Evolutionary conservation across 2,113 vertebrate genomes (phyloP).

Genomic region (Miniopterus natalensis): DNA sequence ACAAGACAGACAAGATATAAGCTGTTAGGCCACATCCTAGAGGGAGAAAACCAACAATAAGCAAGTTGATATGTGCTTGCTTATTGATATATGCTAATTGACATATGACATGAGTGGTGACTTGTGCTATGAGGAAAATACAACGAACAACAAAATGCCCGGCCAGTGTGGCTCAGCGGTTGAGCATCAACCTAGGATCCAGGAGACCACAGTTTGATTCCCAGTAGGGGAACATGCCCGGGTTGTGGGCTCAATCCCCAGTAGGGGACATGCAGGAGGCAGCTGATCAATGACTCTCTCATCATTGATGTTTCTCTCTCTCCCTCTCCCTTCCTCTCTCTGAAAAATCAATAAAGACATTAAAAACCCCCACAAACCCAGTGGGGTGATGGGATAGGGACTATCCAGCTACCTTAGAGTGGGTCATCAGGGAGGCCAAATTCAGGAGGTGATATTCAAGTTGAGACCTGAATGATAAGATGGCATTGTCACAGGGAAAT

Average conservation of each 20-base stretch:
- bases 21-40: neutral
- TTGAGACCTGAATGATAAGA: neutral
- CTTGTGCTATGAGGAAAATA: constrained; percentile 16
- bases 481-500: neutral
- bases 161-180: too few relatives aligned
- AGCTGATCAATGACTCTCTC: too few relatives aligned
- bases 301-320: too few relatives aligned
- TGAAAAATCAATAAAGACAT: too few relatives aligned
- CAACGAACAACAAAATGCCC: neutral
- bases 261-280: too few relatives aligned
- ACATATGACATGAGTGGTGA: neutral
- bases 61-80: neutral
- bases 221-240: too few relatives aligned
- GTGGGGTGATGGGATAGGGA: neutral
- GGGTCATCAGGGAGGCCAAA: neutral
- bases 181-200: too few relatives aligned
- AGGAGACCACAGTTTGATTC: too few relatives aligned
- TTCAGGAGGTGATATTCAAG: constrained; percentile 5
- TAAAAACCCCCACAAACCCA: too few relatives aligned
- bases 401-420: neutral
- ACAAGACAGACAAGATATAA: neutral
- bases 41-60: constrained; percentile 35
- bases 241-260: too few relatives aligned
- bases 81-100: neutral
- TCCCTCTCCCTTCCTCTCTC: too few relatives aligned